These are phyloP conservation scores for Neoarius graeffei DNA, from an alignment of 2,113 vertebrate genomes.

Conservation along the genomic window DNA sequence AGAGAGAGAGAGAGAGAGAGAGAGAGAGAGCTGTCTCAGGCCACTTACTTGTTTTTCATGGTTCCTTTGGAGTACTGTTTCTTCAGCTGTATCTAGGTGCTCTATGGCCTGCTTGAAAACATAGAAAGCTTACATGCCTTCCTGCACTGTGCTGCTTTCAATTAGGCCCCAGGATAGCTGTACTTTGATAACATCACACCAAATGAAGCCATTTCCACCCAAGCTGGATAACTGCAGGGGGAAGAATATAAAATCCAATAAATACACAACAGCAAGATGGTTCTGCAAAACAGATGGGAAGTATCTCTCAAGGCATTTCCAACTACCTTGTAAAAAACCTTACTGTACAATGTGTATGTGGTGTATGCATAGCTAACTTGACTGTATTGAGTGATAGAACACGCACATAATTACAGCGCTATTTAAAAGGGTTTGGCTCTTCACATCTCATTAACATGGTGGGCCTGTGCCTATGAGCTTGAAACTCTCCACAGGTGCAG, in stretches of 20 bases:
- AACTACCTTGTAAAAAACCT: not conserved
- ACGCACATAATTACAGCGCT: not conserved
- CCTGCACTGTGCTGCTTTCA: slow-evolving; percentile 30
- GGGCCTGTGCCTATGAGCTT: not conserved
- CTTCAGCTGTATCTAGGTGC: slow-evolving; percentile 23
- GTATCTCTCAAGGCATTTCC: not conserved
- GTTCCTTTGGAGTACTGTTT: slow-evolving; percentile 27
- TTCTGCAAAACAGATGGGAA: slow-evolving; percentile 30
- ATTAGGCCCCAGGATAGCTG: slow-evolving; percentile 20
- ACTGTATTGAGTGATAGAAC: not conserved
- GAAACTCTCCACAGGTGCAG: not conserved
- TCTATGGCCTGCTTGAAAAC: not conserved
- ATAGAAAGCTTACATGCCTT: not conserved
- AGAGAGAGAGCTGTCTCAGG: not conserved
- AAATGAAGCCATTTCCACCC: slow-evolving; percentile 34
- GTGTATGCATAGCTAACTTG: not conserved
- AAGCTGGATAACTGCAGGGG: slow-evolving; percentile 19
- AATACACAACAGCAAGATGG: slow-evolving; percentile 7
- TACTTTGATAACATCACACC: slow-evolving; percentile 29
- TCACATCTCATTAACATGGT: not conserved
- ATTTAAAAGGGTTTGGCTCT: not conserved
- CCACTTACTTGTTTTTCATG: not conserved
- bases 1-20: no score
- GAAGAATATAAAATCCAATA: slow-evolving; percentile 20
- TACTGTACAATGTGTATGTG: not conserved